Evolutionary conservation across 2,113 vertebrate genomes (phyloP), one percentile per base, ranked within the genome.

Genomic region (Meleagris gallopavo): DNA sequence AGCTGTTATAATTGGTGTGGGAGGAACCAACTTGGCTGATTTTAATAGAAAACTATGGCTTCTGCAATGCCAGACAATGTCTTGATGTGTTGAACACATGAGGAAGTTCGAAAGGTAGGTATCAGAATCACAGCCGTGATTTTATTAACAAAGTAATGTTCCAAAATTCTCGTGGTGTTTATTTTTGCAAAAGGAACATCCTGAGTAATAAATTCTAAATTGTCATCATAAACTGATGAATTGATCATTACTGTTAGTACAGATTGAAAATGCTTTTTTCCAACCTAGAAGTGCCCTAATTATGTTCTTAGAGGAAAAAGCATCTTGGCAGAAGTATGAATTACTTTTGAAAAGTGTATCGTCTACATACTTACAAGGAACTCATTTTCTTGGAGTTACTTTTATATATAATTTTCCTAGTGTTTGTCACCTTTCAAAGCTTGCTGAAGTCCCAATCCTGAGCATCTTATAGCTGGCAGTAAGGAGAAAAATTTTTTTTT

Each of bases 51-150:
- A 41, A 55, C 72, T 91, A 57, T 34, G 64, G 55, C 64, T 95
- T 67, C 67, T 86, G 78, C 75, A 83, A 1, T 85, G 76, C 88
- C 65, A 90, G 90, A 86, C 72, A 66, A 20, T 15, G 21, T 66
- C 80, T 73, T 80, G 48, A 71, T 70, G 67, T 65, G 52, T 83
- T 93, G 64, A 38, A 86, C 29, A 25, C 60, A 74, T 2, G 2
- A 88, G 62, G 45, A 43, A 88, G 29, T 88, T 96, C 83, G 88
- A 60, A 83, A 95, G 69, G 75, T 90, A 90, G 93, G 79, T 88
- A 86, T 64, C 76, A 74, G 79, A 17, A 57, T 93, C 0, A 0
- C 46, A 78, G 22, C 77, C 1, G 0, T 64, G 55, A 27, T 80
- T 71, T 90, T 50, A 41, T 74, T 85, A 80, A 69, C 43, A 91